These are phyloP conservation scores for Parotia lawesii DNA, from an alignment of 2,113 vertebrate genomes.

Conservation along the genomic window DNA sequence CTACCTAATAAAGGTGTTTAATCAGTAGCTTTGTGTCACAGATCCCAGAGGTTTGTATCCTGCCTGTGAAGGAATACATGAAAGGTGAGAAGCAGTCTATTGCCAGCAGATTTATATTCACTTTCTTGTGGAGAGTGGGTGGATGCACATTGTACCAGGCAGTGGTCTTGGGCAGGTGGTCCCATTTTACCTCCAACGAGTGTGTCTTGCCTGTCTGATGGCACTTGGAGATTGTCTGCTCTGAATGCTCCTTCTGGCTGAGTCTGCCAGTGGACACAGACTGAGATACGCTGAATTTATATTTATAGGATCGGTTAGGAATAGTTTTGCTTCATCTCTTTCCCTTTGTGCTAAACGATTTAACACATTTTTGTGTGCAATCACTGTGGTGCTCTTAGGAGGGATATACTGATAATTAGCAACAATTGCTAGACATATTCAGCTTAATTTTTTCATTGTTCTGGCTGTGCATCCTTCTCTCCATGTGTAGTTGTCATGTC, in stretches of 20 bases:
- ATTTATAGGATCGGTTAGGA: not conserved
- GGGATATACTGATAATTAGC: not conserved
- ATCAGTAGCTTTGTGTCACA: not conserved
- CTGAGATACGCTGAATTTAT: not conserved
- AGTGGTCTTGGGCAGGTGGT: not conserved
- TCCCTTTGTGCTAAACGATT: not conserved
- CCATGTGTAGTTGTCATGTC: not conserved
- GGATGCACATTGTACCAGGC: not conserved
- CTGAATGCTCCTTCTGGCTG: not conserved
- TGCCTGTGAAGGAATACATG: not conserved
- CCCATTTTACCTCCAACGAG: not conserved
- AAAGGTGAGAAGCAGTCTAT: not conserved
- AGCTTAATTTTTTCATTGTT: not conserved
- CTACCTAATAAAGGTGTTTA: not conserved
- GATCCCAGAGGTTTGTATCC: not conserved
- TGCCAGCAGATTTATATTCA: not conserved
- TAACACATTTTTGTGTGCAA: not conserved
- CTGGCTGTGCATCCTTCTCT: not conserved
- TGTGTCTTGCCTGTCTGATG: not conserved
- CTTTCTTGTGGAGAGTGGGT: not conserved
- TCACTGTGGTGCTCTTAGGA: not conserved
- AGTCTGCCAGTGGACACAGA: not conserved
- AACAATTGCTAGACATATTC: conserved; percentile 3
- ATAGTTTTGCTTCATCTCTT: not conserved
- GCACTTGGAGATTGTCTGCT: not conserved